These are phyloP conservation scores for Brachionichthys hirsutus DNA, from an alignment of 2,113 vertebrate genomes.

Conservation along the genomic window DNA sequence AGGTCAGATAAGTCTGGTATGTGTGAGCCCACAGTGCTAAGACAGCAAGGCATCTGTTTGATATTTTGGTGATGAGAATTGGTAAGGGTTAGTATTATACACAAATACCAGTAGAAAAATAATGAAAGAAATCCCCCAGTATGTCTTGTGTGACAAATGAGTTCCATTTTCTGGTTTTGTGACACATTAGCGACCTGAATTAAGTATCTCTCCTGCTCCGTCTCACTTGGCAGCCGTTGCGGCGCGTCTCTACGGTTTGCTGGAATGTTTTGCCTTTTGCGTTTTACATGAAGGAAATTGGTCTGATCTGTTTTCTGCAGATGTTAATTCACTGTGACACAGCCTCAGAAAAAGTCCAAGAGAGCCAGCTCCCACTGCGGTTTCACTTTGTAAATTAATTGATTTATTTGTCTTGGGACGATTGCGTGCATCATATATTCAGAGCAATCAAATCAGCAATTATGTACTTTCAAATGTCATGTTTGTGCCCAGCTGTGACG, in stretches of 20 bases:
- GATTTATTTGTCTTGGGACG: constrained; percentile 60
- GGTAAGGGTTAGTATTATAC: too few relatives aligned
- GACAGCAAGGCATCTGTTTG: constrained; percentile 6
- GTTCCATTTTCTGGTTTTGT: constrained; percentile 42
- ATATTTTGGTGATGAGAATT: too few relatives aligned
- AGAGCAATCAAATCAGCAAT: constrained; percentile 65
- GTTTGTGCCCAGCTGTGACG: constrained; percentile 62
- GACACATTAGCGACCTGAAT: constrained; percentile 41
- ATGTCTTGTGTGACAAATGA: constrained; percentile 46
- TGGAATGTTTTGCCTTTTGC: constrained; percentile 63
- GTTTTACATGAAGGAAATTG: constrained; percentile 52
- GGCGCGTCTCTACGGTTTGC: constrained; percentile 50
- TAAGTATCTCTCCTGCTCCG: constrained; percentile 58
- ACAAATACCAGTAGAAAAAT: constrained; percentile 1
- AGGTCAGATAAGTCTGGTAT: constrained; percentile 56
- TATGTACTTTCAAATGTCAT: constrained; percentile 63
- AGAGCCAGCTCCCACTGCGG: constrained; percentile 37
- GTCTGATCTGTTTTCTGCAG: constrained; percentile 55
- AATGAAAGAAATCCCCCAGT: constrained; percentile 19
- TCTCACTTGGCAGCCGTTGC: constrained; percentile 49
- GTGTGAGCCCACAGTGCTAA: constrained; percentile 24
- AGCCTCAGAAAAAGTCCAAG: constrained; percentile 45
- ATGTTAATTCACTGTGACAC: constrained; percentile 61
- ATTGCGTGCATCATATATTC: constrained; percentile 61
- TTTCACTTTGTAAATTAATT: constrained; percentile 63